Percentiles rank a stretch among this genome's conserved stretches.
These are phyloP conservation scores for Poecile atricapillus DNA, from an alignment of 2,113 vertebrate species.

Conservation along the genomic window DNA sequence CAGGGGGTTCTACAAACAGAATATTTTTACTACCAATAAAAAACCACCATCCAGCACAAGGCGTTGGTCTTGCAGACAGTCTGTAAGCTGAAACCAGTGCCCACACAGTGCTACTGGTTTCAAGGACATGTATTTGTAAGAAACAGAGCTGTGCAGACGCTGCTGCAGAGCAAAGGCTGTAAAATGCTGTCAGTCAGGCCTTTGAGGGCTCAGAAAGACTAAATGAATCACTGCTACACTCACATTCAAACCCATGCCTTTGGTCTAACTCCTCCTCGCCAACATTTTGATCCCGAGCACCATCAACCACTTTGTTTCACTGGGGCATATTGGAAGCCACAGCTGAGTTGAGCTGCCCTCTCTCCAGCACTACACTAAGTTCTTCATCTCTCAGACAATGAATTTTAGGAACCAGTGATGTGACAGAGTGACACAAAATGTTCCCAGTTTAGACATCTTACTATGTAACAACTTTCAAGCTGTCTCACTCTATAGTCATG, in stretches of 20 bases:
- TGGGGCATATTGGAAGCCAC: accelerated
- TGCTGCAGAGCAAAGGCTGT: neutral
- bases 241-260: neutral
- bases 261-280: neutral
- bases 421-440: neutral
- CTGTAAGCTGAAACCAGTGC: neutral
- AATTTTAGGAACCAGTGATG: neutral
- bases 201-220: neutral
- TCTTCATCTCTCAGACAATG: neutral
- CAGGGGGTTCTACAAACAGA: neutral
- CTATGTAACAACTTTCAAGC: neutral
- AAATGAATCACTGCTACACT: neutral
- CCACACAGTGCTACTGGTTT: neutral
- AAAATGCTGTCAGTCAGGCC: neutral
- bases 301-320: neutral
- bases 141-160: neutral
- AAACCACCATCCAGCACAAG: accelerated
- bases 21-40: neutral
- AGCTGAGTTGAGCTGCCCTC: neutral
- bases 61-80: neutral
- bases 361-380: neutral
- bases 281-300: neutral
- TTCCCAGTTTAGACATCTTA: neutral
- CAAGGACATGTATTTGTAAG: neutral
- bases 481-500: accelerated